phyloP scores from a whole-genome alignment of 1,140 invertebrate genomes.

The Anastrepha ludens region DNA sequence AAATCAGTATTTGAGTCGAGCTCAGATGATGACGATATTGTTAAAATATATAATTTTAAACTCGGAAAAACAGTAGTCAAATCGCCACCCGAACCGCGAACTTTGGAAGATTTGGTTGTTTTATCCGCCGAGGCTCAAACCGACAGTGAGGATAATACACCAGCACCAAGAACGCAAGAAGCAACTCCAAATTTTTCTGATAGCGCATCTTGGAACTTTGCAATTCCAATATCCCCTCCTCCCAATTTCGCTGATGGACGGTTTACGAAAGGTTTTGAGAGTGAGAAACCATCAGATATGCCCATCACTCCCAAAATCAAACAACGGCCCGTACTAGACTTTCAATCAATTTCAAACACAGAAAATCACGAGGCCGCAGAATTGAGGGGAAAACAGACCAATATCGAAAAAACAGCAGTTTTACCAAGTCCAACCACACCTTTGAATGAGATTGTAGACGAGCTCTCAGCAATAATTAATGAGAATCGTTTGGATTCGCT shows the following conservation, averaged over 20 bases:
- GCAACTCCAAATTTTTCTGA: slow-evolving; percentile 60
- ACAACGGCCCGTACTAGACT: slow-evolving; percentile 57
- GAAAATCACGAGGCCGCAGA: background rate
- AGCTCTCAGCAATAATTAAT: slow-evolving; percentile 67
- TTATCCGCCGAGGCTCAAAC: slow-evolving; percentile 56
- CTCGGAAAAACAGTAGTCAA: slow-evolving; percentile 68
- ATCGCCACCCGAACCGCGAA: slow-evolving; percentile 47
- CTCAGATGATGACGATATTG: slow-evolving; percentile 71
- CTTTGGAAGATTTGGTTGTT: slow-evolving; percentile 63
- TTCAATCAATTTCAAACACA: slow-evolving; percentile 52
- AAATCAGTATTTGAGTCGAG: slow-evolving; percentile 67
- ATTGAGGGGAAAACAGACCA: slow-evolving; percentile 16
- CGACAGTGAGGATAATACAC: slow-evolving; percentile 54
- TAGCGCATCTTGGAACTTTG: slow-evolving; percentile 69
- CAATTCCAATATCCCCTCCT: slow-evolving; percentile 68
- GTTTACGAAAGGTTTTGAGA: background rate
- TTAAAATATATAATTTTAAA: slow-evolving; percentile 73
- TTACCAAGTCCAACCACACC: slow-evolving; percentile 55
- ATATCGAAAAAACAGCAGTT: background rate
- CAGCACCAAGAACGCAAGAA: slow-evolving; percentile 24
- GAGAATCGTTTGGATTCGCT: slow-evolving; percentile 70
- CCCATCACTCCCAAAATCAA: slow-evolving; percentile 61
- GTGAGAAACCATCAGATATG: slow-evolving; percentile 37
- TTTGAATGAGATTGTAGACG: slow-evolving; percentile 68
- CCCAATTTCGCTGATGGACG: slow-evolving; percentile 68